Percentiles rank a stretch among this genome's conserved stretches.
Conservation (phyloP, 2,113 vertebrate species). For the Antidorcas marsupialis region DNA sequence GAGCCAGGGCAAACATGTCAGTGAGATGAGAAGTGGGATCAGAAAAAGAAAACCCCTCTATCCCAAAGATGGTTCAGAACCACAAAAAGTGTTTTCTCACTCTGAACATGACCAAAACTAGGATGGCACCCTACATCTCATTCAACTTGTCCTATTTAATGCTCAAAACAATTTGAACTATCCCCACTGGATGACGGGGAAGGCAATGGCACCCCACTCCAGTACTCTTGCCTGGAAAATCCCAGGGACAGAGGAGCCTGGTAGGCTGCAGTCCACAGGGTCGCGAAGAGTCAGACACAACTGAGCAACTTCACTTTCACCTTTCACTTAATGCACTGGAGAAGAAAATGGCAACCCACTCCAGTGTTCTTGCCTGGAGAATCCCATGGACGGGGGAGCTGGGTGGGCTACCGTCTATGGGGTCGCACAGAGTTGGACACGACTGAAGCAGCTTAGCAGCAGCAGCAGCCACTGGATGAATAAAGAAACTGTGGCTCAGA, state of each 20-base stretch:
- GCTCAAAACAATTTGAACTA: neutral
- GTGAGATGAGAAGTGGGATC: neutral
- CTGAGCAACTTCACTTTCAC: neutral
- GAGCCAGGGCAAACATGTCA: neutral
- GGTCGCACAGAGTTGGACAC: neutral
- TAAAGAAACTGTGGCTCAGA: neutral
- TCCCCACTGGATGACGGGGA: neutral
- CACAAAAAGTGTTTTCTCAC: neutral
- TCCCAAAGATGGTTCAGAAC: neutral
- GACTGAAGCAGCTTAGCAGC: accelerated
- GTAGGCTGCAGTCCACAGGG: neutral
- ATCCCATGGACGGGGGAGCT: neutral
- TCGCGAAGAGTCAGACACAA: accelerated
- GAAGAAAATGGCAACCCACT: neutral
- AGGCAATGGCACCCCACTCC: neutral
- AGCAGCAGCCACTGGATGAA: neutral
- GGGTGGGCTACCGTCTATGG: neutral
- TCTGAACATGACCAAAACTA: neutral
- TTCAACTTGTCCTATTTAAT: neutral
- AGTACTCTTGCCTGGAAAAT: neutral
- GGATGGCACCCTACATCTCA: neutral
- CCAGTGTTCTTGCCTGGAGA: neutral
- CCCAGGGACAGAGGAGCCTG: neutral
- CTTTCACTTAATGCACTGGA: neutral
- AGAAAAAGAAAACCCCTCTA: neutral